Conservation (phyloP, 2,113 vertebrate genomes). For the Mus pahari region DNA sequence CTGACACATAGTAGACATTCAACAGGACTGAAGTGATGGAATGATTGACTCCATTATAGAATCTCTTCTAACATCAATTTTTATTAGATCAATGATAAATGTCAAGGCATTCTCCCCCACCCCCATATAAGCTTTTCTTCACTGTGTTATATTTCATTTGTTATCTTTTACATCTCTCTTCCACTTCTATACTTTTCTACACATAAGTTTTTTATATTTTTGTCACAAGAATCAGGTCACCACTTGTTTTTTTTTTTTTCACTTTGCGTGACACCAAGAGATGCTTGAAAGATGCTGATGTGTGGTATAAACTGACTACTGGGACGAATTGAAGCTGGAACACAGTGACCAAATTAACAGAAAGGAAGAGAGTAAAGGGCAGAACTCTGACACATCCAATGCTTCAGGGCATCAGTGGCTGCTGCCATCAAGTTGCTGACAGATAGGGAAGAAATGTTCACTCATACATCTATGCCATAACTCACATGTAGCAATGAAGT, state of each 20-base stretch:
- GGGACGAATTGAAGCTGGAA: conserved; percentile 49
- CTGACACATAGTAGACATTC: neutral
- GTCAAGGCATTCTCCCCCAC: neutral
- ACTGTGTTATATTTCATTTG: conserved; percentile 9
- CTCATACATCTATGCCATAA: conserved; percentile 35
- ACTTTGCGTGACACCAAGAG: neutral
- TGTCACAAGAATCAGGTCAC: conserved; percentile 36
- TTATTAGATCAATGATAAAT: neutral
- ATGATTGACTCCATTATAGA: neutral
- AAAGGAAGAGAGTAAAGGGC: conserved; percentile 51
- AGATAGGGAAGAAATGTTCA: conserved; percentile 47
- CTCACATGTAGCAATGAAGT: conserved; percentile 36
- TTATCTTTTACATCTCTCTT: neutral
- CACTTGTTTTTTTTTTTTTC: neutral
- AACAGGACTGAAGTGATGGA: neutral
- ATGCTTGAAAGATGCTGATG: neutral
- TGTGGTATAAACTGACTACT: neutral
- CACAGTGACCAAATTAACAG: conserved; percentile 20
- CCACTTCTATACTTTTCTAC: conserved; percentile 16
- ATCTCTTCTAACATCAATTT: neutral
- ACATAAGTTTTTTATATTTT: conserved; percentile 34
- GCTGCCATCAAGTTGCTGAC: conserved; percentile 63
- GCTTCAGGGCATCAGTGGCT: conserved; percentile 61
- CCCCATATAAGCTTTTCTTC: neutral
- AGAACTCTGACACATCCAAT: neutral